Evolutionary conservation across 2,888 invertebrate genomes (phyloP).

Genomic region (Lysandra bellargus): DNA sequence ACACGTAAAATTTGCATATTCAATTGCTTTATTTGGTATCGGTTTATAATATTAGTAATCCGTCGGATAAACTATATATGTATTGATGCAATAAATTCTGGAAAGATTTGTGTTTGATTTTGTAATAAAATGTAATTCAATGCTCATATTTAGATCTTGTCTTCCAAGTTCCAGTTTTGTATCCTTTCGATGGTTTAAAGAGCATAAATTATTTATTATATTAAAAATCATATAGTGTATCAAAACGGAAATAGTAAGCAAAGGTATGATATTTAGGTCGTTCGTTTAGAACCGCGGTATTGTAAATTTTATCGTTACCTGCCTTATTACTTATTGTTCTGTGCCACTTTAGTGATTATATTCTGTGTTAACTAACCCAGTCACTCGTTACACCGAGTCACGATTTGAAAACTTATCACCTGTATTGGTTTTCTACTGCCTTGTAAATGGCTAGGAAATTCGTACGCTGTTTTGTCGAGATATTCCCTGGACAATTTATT

Average conservation of each 20-base stretch:
- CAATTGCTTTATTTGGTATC: neutral
- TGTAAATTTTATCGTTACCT: conserved; percentile 67
- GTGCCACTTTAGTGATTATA: conserved; percentile 44
- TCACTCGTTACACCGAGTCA: conserved; percentile 42
- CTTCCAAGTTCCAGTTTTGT: neutral
- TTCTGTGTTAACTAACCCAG: conserved; percentile 24
- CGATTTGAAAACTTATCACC: conserved; percentile 40
- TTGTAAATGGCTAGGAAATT: conserved; percentile 1
- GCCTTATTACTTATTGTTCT: conserved; percentile 59
- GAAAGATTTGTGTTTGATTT: neutral
- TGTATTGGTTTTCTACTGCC: conserved; percentile 7
- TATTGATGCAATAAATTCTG: neutral
- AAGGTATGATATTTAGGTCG: conserved; percentile 25
- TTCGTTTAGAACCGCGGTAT: conserved; percentile 45
- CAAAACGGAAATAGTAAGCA: conserved; percentile 12
- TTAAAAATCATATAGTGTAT: neutral
- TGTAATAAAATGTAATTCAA: neutral
- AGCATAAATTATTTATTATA: neutral
- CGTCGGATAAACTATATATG: neutral
- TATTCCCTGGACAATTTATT: neutral
- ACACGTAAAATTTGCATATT: neutral
- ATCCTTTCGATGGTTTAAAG: neutral
- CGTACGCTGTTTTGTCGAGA: neutral
- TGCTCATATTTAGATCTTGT: neutral
- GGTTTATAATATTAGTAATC: neutral